phyloP scores from a whole-genome alignment of 2,113 vertebrate genomes.

The Seriola rivoliana region DNA sequence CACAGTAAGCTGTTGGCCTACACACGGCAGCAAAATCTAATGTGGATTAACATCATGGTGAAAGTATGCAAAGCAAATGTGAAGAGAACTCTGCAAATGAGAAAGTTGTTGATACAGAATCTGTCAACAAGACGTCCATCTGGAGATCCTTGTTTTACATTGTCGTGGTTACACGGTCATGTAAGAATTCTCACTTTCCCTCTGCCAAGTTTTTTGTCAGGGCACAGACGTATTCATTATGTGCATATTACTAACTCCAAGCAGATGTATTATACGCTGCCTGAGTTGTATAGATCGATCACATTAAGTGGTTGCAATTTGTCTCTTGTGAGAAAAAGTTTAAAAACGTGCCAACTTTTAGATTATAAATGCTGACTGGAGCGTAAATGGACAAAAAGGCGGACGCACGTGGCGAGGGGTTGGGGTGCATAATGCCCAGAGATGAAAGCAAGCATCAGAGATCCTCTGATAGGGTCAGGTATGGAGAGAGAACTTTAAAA shows the following conservation, averaged over 20 bases:
- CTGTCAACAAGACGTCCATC: slow-evolving; percentile 55
- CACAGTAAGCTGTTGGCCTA: slow-evolving; percentile 38
- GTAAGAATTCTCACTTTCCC: slow-evolving; percentile 54
- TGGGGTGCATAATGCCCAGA: background rate
- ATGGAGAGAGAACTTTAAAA: slow-evolving; percentile 1
- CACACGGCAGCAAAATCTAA: slow-evolving; percentile 35
- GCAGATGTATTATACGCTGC: slow-evolving; percentile 31
- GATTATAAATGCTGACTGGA: background rate
- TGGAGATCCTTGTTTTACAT: slow-evolving; percentile 49
- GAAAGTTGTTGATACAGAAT: slow-evolving; percentile 52
- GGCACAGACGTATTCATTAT: slow-evolving; percentile 31
- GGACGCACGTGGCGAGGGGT: background rate
- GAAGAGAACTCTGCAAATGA: slow-evolving; percentile 36
- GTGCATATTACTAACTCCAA: slow-evolving; percentile 26
- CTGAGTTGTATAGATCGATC: slow-evolving; percentile 1
- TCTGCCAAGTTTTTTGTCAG: slow-evolving; percentile 40
- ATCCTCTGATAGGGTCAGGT: background rate
- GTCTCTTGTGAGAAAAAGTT: slow-evolving; percentile 3
- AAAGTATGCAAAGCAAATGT: slow-evolving; percentile 64
- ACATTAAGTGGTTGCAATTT: background rate
- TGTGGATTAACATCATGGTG: slow-evolving; percentile 61
- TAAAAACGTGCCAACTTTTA: background rate
- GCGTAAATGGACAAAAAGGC: slow-evolving; percentile 5
- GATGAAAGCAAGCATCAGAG: slow-evolving; percentile 6
- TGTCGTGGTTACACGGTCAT: slow-evolving; percentile 32